Base-by-base conservation (phyloP, 1,140 invertebrate species). In the Caerostris darwini region DNA sequence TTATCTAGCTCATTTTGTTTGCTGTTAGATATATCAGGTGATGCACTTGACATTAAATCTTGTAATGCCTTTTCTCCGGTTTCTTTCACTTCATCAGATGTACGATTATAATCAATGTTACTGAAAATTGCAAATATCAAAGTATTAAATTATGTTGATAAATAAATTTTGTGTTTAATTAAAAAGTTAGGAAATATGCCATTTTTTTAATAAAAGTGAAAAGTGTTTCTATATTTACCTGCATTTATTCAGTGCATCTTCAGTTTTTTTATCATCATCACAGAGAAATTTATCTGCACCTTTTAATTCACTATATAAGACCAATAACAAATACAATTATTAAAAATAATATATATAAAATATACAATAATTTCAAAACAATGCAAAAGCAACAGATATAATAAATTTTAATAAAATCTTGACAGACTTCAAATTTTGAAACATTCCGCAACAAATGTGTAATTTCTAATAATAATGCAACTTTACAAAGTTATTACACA, bases 291-390 rank as follows among this genome's bases (percentile, higher is more conserved):
- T 90, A 69, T 94, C 93, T 57, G 93, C 93, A 34, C 69, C 93
- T 86, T 94, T 94, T 50, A 94, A 58, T 69, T 94, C 93, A 83
- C 93, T 94, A 82, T 71, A 77, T 19, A 92, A 92, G 85, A 92
- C n/a, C 4, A 89, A 7, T 12, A 12, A 54, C 6, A n/a, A 0
- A 53, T 54, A 58, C 57, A 50, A 10, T 19, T 7, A 90, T 90
- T 54, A 17, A 7, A 14, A 83, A 34, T 34, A 34, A 34, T 34
- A 34, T 34, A 34, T 34, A 34, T 34, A 34, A 34, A 34, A 34
- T n/a, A 34, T 34, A 34, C 34, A 34, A 34, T 2, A 34, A 34
- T 34, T 34, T 34, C 34, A 34, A 34, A 0, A 34, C 34, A 34
- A 34, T 34, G 34, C 34, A 34, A 34, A 34, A 34, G 34, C 2